Conservation (phyloP, 2,797 vertebrate genomes). For the Nannoperca australis region DNA sequence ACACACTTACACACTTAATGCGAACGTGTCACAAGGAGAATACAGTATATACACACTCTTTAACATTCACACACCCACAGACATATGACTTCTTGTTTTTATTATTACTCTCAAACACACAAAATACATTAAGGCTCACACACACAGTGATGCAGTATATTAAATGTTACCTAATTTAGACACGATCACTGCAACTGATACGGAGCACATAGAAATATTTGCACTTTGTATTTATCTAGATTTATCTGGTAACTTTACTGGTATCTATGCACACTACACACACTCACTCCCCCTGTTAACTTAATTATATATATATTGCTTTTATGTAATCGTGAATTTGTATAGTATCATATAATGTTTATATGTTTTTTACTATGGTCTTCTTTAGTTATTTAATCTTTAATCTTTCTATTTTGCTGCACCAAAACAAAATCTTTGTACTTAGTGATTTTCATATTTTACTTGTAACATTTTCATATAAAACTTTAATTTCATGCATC, state of each 20-base stretch:
- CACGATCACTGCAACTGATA: not conserved
- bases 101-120: not conserved
- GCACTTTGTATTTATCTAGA: not conserved
- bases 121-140: not conserved
- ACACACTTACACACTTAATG: not conserved
- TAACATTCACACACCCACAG: not conserved
- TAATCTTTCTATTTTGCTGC: not conserved
- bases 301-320: not conserved
- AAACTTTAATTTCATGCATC: not conserved
- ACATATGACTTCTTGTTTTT: not conserved
- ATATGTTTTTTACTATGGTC: not conserved
- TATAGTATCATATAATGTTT: not conserved
- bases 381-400: not conserved
- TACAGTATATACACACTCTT: not conserved
- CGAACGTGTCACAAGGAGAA: not conserved
- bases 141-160: not conserved
- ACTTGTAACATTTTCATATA: not conserved
- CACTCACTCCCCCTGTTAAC: not conserved
- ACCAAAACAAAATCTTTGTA: no score
- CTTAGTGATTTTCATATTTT: not conserved
- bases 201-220: not conserved
- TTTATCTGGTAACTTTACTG: not conserved
- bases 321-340: not conserved
- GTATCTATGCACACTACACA: not conserved
- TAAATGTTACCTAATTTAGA: not conserved